Base-by-base conservation (phyloP, 2,797 vertebrate species). In the Champsocephalus esox region DNA sequence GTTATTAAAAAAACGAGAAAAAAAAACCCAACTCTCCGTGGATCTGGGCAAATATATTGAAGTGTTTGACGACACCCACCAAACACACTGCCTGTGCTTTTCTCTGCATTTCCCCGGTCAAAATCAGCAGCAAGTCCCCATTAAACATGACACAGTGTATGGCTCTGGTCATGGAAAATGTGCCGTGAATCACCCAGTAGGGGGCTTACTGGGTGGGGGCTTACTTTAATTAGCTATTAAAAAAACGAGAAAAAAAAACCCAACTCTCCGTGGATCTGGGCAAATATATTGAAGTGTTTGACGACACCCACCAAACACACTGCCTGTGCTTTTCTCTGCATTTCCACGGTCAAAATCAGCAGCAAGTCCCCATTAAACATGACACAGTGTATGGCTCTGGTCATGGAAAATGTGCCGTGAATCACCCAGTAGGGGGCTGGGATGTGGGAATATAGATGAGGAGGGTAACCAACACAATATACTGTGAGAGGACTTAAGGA, bases 401-500 rank as follows among this genome's bases (percentile, higher is more conserved):
- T 73, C 64, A 65, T 59, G 19, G 76, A 71, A 70, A 62, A 71
- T 66, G 72, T 56, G 46, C 59, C 48, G 32, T 81, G 68, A 62
- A 56, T 84, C 77, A 73, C 73, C 80, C 82, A 84, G 77, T 46
- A 66, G 80, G 78, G n/a, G 12, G 13, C 52, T 58, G 51, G 67
- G 52, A 77, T 60, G 48, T 48, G 48, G 52, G 60, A 88, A 85
- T 80, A 91, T 71, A 48, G 81, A 90, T 90, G 85, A 70, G 68
- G 62, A 45, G 55, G 75, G 77, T 81, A 81, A 75, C 67, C 68
- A 80, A 63, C 73, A 84, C 83, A 87, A 79, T 83, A 80, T 77
- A 75, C 75, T 70, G 76, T 84, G 82, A 82, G 72, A 75, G 50
- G 68, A 80, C 75, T 78, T 84, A 79, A 92, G 66, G 66, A 88